phyloP scores from a whole-genome alignment of 2,888 invertebrate species.

The Acanthosepion lycidas region DNA sequence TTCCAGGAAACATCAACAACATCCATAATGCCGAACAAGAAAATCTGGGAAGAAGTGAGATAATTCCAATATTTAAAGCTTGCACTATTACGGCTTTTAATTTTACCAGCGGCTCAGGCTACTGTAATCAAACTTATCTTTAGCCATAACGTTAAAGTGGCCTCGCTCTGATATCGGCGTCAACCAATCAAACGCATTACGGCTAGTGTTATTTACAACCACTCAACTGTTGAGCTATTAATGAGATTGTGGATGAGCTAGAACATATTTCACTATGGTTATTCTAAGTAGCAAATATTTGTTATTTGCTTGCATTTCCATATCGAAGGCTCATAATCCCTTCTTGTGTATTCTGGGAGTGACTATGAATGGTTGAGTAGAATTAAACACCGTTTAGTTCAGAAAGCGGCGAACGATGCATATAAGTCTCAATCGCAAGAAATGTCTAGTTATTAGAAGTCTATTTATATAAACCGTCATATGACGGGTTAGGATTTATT shows the following conservation, averaged over 20 bases:
- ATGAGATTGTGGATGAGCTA: background rate
- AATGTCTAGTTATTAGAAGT: too few species aligned
- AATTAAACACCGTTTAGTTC: too few species aligned
- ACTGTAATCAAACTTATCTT: background rate
- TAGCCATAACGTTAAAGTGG: background rate
- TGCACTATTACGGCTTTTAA: too few species aligned
- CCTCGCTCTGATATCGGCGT: background rate
- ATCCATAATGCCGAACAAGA: background rate
- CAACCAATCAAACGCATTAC: background rate
- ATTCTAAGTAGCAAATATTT: background rate
- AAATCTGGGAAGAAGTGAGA: background rate
- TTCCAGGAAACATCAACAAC: background rate
- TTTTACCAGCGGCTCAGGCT: too few species aligned
- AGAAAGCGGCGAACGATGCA: too few species aligned
- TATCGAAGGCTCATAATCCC: too few species aligned
- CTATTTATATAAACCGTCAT: too few species aligned
- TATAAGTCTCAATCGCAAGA: too few species aligned
- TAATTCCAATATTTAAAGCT: background rate
- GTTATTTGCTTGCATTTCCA: background rate
- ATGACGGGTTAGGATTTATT: too few species aligned
- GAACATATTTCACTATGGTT: background rate
- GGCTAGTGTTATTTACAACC: background rate
- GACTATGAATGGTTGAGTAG: too few species aligned
- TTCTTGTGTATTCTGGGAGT: too few species aligned
- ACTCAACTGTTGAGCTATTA: background rate